Evolutionary conservation across 1,140 invertebrate species (phyloP), one percentile per base, ranked within the genome.

Genomic region (Leptoteleia sp.): DNA sequence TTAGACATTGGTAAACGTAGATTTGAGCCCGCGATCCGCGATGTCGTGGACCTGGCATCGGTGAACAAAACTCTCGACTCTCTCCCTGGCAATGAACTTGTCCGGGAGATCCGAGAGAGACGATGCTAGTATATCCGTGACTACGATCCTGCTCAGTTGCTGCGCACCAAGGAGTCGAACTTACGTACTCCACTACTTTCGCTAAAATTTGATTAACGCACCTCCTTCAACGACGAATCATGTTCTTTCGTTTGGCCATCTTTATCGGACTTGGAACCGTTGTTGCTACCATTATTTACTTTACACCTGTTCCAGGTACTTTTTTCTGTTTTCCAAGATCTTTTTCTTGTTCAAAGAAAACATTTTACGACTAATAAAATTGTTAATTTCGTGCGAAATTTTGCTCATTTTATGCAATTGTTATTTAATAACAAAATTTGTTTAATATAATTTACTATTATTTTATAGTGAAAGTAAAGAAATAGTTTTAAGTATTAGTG

Each of bases 301-400:
- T 93, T 9, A 93, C 92, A 13, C 93, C 93, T 5, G 89, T 93
- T 84, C 93, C 93, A 89, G 92, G 93, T 93, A 85, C 47, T 72
- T 13, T 37, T 25, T 33, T 40, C 12, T 35, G 33, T 35, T 35
- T 35, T 35, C 22, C 22, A 25, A 25, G 3, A 3, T 25, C 22
- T 25, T 25, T 25, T n/a, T n/a, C n/a, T n/a, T n/a, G n/a, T n/a
- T n/a, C n/a, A n/a, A n/a, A n/a, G n/a, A n/a, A n/a, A n/a, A n/a
- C n/a, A n/a, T n/a, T n/a, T n/a, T n/a, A n/a, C n/a, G n/a, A n/a
- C n/a, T n/a, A n/a, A n/a, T n/a, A n/a, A n/a, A n/a, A n/a, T n/a
- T n/a, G n/a, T n/a, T n/a, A n/a, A n/a, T n/a, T n/a, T 25, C 22
- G 22, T 25, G 6, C 22, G 6, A 25, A n/a, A n/a, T n/a, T n/a